These are phyloP conservation scores for Turdus rufiventris DNA, from an alignment of 2,113 vertebrate species.

Conservation along the genomic window DNA sequence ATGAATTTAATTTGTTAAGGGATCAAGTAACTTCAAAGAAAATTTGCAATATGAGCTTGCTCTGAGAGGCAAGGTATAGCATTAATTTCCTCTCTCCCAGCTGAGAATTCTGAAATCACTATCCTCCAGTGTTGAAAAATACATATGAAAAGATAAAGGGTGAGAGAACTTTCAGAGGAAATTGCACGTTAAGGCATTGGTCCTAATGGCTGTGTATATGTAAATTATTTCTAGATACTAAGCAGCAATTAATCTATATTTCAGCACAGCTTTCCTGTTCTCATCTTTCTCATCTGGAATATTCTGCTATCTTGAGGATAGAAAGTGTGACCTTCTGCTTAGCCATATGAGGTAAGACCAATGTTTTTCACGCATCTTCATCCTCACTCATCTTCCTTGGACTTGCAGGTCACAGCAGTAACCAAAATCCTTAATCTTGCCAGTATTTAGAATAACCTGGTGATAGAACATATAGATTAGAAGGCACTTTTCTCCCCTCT, in stretches of 20 bases:
- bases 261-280: neutral
- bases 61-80: neutral
- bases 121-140: neutral
- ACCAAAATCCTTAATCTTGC: neutral
- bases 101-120: neutral
- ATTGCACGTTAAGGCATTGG: neutral
- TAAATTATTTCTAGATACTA: neutral
- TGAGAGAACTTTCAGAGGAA: neutral
- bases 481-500: neutral
- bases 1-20: conserved; percentile 56
- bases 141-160: neutral
- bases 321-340: neutral
- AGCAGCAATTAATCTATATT: neutral
- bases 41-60: conserved; percentile 25
- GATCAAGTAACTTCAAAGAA: conserved; percentile 62
- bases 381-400: neutral
- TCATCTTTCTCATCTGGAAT: neutral
- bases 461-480: neutral
- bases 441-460: neutral
- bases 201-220: neutral
- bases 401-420: neutral
- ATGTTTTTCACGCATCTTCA: neutral
- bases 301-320: neutral
- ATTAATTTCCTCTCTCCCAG: conserved; percentile 13
- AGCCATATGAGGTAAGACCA: neutral